Evolutionary conservation across 2,888 invertebrate genomes (phyloP), one percentile per base, ranked within the genome.

Genomic region (Mythimna albipuncta): DNA sequence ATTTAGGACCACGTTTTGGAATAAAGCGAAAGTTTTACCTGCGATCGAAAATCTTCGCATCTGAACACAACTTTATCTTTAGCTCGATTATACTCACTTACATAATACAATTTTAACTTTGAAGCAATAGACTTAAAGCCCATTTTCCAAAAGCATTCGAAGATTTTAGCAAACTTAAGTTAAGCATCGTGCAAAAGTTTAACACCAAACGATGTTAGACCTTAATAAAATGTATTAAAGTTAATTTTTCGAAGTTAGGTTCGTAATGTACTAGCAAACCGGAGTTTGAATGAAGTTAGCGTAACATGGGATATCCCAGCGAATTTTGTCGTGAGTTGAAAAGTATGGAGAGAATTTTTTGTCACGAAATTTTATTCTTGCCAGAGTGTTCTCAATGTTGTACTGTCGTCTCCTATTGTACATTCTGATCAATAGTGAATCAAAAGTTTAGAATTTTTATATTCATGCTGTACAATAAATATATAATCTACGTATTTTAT

Each of bases 271-370:
- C 75, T 78, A 80, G 79, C 79, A 82, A 85, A 88, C 85, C 89
- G 83, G 85, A 89, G 91, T 92, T 93, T 92, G 92, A 93, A 93
- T 92, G 92, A 91, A 93, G 93, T 91, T 94, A 94, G 89, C 94
- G 94, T 91, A 95, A 95, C 91, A 88, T 92, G 95, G 95, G 95
- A 89, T 94, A 94, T 91, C 94, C 95, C 95, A 93, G 91, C 81
- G 87, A 91, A 89, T 89, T 87, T 90, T 90, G 83, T 82, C 80
- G 75, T 64, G 77, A 85, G 79, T 81, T 19, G 64, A 10, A 61
- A 64, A 84, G 83, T 89, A 81, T 93, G 90, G 94, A 94, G 80
- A 58, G 4, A 79, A 89, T 87, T 86, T 92, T 68, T 85, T 72
- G 0, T 9, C 1, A 19, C 10, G 6, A 16, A 0, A 13, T 44